These are phyloP conservation scores for Caenorhabditis plicata DNA, from an alignment of 2,888 invertebrate species.

Conservation along the genomic window DNA sequence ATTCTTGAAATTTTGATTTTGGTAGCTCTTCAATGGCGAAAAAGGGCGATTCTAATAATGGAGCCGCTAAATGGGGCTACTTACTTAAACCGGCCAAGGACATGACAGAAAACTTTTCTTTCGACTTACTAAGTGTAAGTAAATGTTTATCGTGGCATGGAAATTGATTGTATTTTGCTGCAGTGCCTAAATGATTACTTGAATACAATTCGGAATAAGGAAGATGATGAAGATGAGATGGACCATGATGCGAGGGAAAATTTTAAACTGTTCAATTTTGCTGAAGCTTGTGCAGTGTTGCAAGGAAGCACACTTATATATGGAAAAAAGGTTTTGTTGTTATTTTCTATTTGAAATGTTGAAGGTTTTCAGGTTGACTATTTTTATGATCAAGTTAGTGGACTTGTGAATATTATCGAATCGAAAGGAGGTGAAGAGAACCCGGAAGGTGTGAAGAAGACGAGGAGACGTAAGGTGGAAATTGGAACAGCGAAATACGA, in stretches of 20 bases:
- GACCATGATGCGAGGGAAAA: background rate
- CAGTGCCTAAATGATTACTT: conserved; percentile 17
- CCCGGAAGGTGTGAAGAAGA: background rate
- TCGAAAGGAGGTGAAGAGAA: background rate
- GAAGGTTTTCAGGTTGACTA: conserved; percentile 13
- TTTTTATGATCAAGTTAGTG: conserved; percentile 6
- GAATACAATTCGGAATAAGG: conserved; percentile 7
- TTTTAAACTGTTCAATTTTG: conserved; percentile 72
- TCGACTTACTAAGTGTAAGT: conserved; percentile 20
- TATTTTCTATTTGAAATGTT: background rate
- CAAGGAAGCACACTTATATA: conserved; percentile 77
- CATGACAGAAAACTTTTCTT: conserved; percentile 32
- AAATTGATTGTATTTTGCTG: background rate
- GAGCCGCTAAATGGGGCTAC: conserved; percentile 17
- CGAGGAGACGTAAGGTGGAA: conserved; percentile 4
- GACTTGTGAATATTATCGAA: conserved; percentile 9
- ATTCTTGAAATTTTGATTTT: background rate
- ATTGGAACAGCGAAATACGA: conserved; percentile 12
- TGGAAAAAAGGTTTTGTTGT: conserved; percentile 75
- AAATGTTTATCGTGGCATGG: background rate
- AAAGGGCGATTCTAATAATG: conserved; percentile 1
- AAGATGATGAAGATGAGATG: background rate
- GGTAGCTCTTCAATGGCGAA: background rate
- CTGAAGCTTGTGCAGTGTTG: conserved; percentile 78
- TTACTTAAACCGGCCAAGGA: conserved; percentile 36